Evolutionary conservation across 2,888 invertebrate species (phyloP), one percentile per base, ranked within the genome.

Genomic region (Lissonota sp.): DNA sequence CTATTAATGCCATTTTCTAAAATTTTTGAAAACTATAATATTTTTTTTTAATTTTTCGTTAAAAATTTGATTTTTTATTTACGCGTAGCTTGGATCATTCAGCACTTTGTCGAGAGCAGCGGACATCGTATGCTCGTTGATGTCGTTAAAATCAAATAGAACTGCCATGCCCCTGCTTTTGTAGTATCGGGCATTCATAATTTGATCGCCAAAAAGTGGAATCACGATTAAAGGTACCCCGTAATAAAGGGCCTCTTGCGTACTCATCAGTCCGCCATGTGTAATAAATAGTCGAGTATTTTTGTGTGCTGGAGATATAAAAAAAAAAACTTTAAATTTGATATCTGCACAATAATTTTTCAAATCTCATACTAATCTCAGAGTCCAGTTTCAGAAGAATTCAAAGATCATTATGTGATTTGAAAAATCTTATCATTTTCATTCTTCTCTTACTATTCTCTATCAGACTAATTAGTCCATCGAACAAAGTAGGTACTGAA

Each of bases 61-160:
- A n/a, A n/a, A n/a, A n/a, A n/a, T n/a, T n/a, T n/a, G n/a, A n/a
- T n/a, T n/a, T 71, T 14, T 40, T 46, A 75, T 60, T 77, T 74
- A 90, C 83, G 86, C 91, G 80, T 93, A 93, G 7, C 85, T 87
- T 0, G 92, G 91, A 80, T 94, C 90, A 0, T 87, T 83, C 10
- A 93, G 79, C 42, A 94, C 85, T 10, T 88, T 84, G n/a, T 91
- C 87, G 1, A 94, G 85, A 49, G 91, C 91, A 1, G 83, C 69
- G 1, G 90, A 87, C 53, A 94, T 75, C 5, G 88, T 88, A 8
- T 92, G 87, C 51, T 90, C 90, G 0, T 91, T 92, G 1, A 94
- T 66, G 6, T 83, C 60, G 10, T 80, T 8, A 37, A 79, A 69
- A 66, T 84, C 62, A n/a, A 88, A 62, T 4, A 49, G 37, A 4